Evolutionary conservation across 2,797 vertebrate species (phyloP), one percentile per base, ranked within the genome.

Genomic region (Halcyon chelicuti): DNA sequence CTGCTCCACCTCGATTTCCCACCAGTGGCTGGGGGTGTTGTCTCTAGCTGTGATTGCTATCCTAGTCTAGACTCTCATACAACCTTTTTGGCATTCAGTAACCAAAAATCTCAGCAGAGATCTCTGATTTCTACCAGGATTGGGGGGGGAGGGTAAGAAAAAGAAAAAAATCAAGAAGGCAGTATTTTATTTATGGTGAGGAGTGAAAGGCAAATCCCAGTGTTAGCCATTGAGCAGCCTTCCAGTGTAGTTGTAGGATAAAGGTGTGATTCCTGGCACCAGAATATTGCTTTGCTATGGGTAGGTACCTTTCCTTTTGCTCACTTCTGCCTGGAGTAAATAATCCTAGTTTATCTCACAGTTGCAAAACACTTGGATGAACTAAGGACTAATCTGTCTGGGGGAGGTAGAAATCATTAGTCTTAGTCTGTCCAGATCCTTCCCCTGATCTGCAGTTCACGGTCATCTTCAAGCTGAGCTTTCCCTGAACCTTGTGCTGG

Each of bases 341-440:
- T 68, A 73, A 92, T 90, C 73, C 73, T 21, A 12, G 33, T 78
- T 89, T 91, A 75, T 93, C 51, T 90, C 51, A 51, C n/a, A 58
- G 58, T 70, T 90, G 62, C 70, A 86, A 70, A 93, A 68, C 76
- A 47, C 68, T 88, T 66, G 58, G 39, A 81, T 92, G 90, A 92
- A 12, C 44, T 55, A 33, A 60, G 47, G 70, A 15, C 70, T 88
- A 26, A 86, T 73, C 51, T 84, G 25, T 39, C 66, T 70, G 55
- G 44, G 35, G 58, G 72, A 83, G 33, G 35, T 3, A 68, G 86
- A 65, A 90, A 54, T 63, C 73, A 33, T 58, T 25, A 55, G 60
- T 44, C 29, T 54, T 28, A 60, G 55, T 31, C 60, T 60, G 37
- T 16, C 15, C 55, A 47, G 76, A 51, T 70, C 79, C 84, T 35